Evolutionary conservation across 2,113 vertebrate genomes (phyloP), one percentile per base, ranked within the genome.

Genomic region (Ptychochromis oligacanthus): DNA sequence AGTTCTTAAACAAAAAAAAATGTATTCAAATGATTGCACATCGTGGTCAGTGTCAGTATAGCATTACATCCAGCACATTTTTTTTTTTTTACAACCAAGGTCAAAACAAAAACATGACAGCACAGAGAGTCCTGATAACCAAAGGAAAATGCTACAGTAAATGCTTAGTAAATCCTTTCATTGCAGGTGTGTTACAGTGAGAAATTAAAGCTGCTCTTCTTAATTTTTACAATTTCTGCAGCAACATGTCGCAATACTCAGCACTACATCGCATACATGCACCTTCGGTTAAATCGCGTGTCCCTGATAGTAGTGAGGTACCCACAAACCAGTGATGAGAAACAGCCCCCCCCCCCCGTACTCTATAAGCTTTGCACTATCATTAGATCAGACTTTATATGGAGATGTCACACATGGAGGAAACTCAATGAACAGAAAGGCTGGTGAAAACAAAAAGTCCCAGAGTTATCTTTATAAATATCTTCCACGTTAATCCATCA

Each of bases 21-120:
- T 80, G 64, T 87, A 89, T 81, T 92, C 3, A 18, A 72, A 62
- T 17, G 34, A 75, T 54, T 75, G 49, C 55, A 83, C 57, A 54
- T n/a, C 28, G 31, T 52, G 43, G 2, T 11, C 18, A 31, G 65
- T 28, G 58, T 58, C 40, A 75, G 36, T 77, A 78, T 67, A 82
- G 15, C 31, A 79, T 67, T 12, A 75, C 13, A 85, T 86, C 52
- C 79, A 85, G 28, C 67, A 82, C 20, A 31, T 77, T 28, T 49
- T 49, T 43, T n/a, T n/a, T n/a, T n/a, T n/a, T n/a, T n/a, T n/a
- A n/a, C n/a, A n/a, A 22, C 49, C 38, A 57, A 17, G 20, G 64
- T 74, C 4, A 64, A 79, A 85, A 65, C 20, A 77, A 75, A 78
- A 15, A 43, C 40, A 14, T 18, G 38, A 78, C 61, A 76, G 15